Base-by-base conservation (phyloP, 2,113 vertebrate species). In the Potamarius usumacintae region DNA sequence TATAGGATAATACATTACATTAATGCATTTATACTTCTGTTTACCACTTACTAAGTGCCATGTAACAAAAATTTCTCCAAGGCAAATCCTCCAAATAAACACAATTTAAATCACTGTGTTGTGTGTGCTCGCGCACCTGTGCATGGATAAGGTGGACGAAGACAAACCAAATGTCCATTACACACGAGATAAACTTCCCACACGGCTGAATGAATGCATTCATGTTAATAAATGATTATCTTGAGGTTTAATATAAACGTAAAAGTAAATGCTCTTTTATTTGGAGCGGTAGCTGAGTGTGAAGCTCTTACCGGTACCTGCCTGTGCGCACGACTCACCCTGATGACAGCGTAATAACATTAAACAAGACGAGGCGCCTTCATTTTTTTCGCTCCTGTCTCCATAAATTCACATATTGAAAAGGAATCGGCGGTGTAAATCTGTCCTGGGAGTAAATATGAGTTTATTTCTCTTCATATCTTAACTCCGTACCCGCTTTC, bases 331-430 rank as follows among this genome's bases (percentile, higher is more conserved):
- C 27, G 57, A 60, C 53, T 85, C 55, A 25, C 25, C 57, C 84
- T 55, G 50, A 85, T 52, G 42, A 2, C 52, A 17, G 0, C 58
- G 17, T 22, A 27, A 4, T 14, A 57, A 42, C 42, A 85, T 71
- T 76, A 71, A 50, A 85, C 69, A 62, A 85, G 69, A 76, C 42
- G 71, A n/a, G 71, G 69, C 34, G 71, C 20, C 34, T 76, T 60
- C 71, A 77, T 85, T 52, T 77, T 42, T 42, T 42, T 42, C 53
- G 14, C 63, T 4, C 53, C 17, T 62, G 53, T 11, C 20, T 77
- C 71, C 55, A 77, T 62, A 62, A 42, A 85, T 25, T 84, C 83
- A 84, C 83, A 84, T 84, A 53, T 77, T 85, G 69, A 52, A 42
- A 77, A 62, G 2, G 10, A 76, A 30, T 76, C 72, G 71, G 7